Base-by-base conservation (phyloP, 92 coral and sea anemone genomes). In the Epizoanthus scotinus region DNA sequence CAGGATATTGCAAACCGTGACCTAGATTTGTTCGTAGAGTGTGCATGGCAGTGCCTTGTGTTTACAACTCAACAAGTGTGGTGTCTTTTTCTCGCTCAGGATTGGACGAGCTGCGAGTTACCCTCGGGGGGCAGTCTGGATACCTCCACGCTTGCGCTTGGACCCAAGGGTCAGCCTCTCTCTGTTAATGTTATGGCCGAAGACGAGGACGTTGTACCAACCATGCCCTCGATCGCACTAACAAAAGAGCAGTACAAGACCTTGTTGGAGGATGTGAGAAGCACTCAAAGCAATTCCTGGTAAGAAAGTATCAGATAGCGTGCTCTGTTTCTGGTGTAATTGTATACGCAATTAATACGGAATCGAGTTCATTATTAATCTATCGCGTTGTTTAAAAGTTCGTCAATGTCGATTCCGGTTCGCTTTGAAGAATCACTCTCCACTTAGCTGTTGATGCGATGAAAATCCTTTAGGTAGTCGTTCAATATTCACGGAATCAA, bases 221-320 rank as follows among this genome's bases (percentile, higher is more conserved):
- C 81, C 0, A 75, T 75, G 81, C 81, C 81, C 9, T 59, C 81
- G 3, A 75, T 75, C 28, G 8, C 81, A 5, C 81, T 75, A 6
- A 75, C 81, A 12, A 75, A 58, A 21, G 81, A 75, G 27, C 81
- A 75, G 66, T 75, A 59, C 81, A 75, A 75, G 49, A 75, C 68
- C 18, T 40, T 75, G 52, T 21, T 75, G 67, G 67, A 75, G 9
- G 81, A 75, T 24, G 81, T 75, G 9, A 31, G 81, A 1, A 75
- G 25, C 57, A 75, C 81, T 9, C 81, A 75, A 9, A 75, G 6
- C 20, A 59, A 9, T 52, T 40, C 69, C 2, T 59, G 81, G 81
- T 75, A 58, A 57, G 81, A 44, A 20, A 2, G 47, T 44, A 27
- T 27, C 47, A 68, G 55, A 47, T 75, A 58, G 56, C 81, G 31